Conservation (phyloP, 2,797 vertebrate species). For the Xerus rutilus region DNA sequence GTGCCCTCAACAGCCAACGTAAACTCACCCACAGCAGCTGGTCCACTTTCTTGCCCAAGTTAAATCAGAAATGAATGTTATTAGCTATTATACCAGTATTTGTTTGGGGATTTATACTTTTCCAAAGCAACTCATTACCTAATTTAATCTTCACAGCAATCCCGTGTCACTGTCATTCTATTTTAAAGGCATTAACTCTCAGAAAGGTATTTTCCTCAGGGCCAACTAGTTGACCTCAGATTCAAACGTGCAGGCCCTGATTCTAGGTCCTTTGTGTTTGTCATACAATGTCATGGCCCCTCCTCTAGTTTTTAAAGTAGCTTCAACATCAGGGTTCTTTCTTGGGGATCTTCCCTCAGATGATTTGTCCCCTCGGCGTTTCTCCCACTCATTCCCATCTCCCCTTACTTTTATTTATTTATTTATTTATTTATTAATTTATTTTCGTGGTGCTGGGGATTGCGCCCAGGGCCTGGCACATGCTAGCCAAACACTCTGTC, state of each 20-base stretch:
- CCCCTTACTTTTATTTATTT: background rate
- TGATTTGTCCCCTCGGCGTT: background rate
- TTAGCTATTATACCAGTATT: background rate
- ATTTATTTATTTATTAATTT: background rate
- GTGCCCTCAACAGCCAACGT: rapidly evolving
- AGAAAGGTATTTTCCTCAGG: background rate
- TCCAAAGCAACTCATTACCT: background rate
- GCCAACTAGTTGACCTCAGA: background rate
- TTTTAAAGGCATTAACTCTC: background rate
- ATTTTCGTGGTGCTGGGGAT: background rate
- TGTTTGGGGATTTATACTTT: background rate
- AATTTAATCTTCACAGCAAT: background rate
- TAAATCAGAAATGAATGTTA: background rate
- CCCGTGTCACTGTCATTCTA: background rate
- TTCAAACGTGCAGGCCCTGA: background rate
- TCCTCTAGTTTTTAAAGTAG: background rate
- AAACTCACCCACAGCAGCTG: background rate
- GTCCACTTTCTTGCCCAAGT: background rate
- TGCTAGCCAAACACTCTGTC: background rate
- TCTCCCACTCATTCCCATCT: background rate
- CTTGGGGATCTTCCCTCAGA: background rate
- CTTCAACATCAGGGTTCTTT: background rate
- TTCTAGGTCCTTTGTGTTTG: background rate
- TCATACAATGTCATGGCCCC: background rate
- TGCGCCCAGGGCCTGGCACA: no score